Evolutionary conservation across 1,140 invertebrate species (phyloP), one percentile per base, ranked within the genome.

Genomic region (Penaeus chinensis): DNA sequence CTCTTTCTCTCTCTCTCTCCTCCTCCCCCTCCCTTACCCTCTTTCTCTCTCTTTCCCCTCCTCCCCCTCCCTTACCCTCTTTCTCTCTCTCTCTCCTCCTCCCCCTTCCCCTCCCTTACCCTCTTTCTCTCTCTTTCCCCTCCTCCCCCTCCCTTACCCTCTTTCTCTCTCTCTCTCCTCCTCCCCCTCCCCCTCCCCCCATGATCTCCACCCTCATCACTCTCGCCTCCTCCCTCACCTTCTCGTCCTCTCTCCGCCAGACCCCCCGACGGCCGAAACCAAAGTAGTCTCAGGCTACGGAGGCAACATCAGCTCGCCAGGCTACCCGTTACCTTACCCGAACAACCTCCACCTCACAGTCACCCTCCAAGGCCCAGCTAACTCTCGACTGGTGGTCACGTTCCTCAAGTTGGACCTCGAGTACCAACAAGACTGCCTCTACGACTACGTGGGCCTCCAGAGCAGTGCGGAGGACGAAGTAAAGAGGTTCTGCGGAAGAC

Each of bases 391-490:
- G 0, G 93, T 96, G 0, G 91, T 96, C 78, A 93, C 94, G 87
- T 95, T 96, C 90, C 91, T 93, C 19, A 92, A 93, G 65, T 92
- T 96, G 16, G 95, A 96, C 90, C 90, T 96, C 16, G 96, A 96
- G 91, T 93, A 93, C 84, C 96, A 96, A 92, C 92, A 94, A 32
- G 94, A 96, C 86, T 96, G 96, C 91, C 93, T 96, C 0, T 96
- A 96, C 91, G 96, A 96, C 92, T 96, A 93, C 91, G 92, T 96
- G 37, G 93, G 94, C 91, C 90, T 93, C 27, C 92, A 94, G 61
- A 91, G 62, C 60, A n/a, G 81, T 7, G 27, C 61, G 2, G 74
- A 71, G 22, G 88, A 84, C 20, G 19, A 22, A 2, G 76, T 87
- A 79, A 54, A 62, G 63, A 42, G 85, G 22, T 87, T 82, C 80